phyloP scores from a whole-genome alignment of 2,113 vertebrate genomes.

The Ciconia boyciana region DNA sequence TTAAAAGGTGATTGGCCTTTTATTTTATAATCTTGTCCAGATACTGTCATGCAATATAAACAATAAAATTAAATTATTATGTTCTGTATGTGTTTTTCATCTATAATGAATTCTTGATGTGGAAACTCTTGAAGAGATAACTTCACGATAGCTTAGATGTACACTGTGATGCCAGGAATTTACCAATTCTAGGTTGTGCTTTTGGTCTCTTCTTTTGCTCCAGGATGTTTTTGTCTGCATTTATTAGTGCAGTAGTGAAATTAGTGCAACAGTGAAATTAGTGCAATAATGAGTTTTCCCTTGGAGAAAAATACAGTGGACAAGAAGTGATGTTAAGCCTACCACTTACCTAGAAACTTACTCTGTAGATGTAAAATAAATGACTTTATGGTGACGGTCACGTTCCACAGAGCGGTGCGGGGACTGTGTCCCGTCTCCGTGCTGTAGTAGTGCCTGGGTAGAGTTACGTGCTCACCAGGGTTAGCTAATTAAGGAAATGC shows the following conservation, averaged over 20 bases:
- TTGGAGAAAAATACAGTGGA: background rate
- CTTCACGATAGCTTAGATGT: background rate
- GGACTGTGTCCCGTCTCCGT: background rate
- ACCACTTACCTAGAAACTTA: background rate
- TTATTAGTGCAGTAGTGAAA: background rate
- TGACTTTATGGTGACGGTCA: accelerated
- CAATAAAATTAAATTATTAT: background rate
- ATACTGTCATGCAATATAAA: background rate
- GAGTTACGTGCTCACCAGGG: background rate
- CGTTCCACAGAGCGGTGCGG: background rate
- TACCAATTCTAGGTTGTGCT: background rate
- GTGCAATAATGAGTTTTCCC: background rate
- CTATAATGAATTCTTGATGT: background rate
- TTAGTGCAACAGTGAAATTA: background rate
- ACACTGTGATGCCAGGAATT: background rate
- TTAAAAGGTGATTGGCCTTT: background rate
- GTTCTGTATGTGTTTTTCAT: background rate
- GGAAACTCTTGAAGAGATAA: background rate
- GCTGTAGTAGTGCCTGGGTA: background rate
- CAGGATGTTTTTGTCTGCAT: background rate
- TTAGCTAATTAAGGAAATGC: background rate
- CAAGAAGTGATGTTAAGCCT: background rate
- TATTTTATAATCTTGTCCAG: background rate
- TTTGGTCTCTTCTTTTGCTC: background rate
- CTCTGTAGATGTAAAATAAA: background rate